Evolutionary conservation across 2,113 vertebrate species (phyloP), one percentile per base, ranked within the genome.

Genomic region (Psammodynastes pulverulentus): DNA sequence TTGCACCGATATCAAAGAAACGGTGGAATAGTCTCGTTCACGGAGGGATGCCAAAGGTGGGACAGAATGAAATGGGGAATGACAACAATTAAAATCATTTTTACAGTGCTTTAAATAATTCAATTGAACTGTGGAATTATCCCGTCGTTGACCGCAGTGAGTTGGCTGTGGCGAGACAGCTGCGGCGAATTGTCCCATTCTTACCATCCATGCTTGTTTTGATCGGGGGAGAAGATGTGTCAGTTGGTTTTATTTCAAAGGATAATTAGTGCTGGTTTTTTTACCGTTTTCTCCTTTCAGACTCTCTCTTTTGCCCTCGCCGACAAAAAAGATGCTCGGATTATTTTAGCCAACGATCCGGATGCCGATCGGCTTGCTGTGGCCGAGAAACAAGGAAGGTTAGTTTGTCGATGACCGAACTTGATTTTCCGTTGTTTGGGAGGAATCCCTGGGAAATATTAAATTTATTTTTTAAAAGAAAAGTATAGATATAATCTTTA

Each of bases 341-440:
- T 99, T 45, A 96, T 99, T 95, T 95, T 99, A 95, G 99, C 99
- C 15, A 99, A 99, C 87, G 99, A 99, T 93, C 99, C 99, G 4
- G 99, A 99, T 93, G 99, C 99, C 54, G 99, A 99, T 96, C 98
- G 99, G 49, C 98, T 99, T 91, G 98, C 99, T 86, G 97, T 99
- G 85, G 99, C 99, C 90, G 99, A 99, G 96, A 99, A 98, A 92
- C 98, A 98, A 96, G 96, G 98, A 90, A 98, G 98, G 99, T 90
- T 43, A 29, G 26, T 49, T 26, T 88, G 58, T 6, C 29, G 9
- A 21, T 45, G n/a, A 45, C 34, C 72, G 15, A 79, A 39, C 8
- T 91, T 79, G 26, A 26, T 67, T 67, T 15, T 67, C 15, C 13
- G 2, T n/a, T 15, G 12, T 34, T 67, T 67, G 86, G 52, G 58